Base-by-base conservation (phyloP, 1,140 invertebrate species). In the Sminthurinus signatus region DNA sequence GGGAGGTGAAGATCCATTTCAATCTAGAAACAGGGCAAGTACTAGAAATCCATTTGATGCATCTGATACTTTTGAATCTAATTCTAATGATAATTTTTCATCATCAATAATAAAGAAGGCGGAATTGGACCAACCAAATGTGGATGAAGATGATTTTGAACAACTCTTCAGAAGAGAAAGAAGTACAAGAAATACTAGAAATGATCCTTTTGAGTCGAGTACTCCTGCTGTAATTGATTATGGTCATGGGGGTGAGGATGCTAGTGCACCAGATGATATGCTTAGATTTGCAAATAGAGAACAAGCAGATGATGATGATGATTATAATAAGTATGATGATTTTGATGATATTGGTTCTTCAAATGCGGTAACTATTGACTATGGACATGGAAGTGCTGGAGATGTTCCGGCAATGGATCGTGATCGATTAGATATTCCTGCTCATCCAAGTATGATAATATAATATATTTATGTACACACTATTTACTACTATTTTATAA, bases 351-450 rank as follows among this genome's bases (percentile, higher is more conserved):
- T 59, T 39, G 39, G 29, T 4, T 46, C 29, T 25, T 25, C 48
- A 42, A 50, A 65, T 56, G 43, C 57, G 25, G 68, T 64, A 15
- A 60, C 62, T 5, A 66, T 70, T 14, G 69, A 70, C 43, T 70
- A 70, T 46, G 62, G 65, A 12, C 64, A 70, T 62, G 65, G 68
- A 46, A 23, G 23, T 21, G 29, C 54, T 1, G 4, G 19, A 29
- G 51, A 39, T 39, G 29, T 27, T 17, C 25, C 19, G 14, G 59
- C 50, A 15, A 19, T 5, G 25, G 5, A 10, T 54, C 14, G 1
- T 54, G 4, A 15, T 10, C 10, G 12, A 4, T 14, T 3, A 21
- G 23, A 43, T 5, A 44, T 59, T 29, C 42, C 54, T 8, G 28
- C 32, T 10, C 54, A 56, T 56, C 54, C 54, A 56, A 56, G 54